A percentile compares a stretch with the other conserved stretches of the same genome.
Conservation (phyloP, 1,140 invertebrate genomes). For the Brachionus rotundiformis region DNA sequence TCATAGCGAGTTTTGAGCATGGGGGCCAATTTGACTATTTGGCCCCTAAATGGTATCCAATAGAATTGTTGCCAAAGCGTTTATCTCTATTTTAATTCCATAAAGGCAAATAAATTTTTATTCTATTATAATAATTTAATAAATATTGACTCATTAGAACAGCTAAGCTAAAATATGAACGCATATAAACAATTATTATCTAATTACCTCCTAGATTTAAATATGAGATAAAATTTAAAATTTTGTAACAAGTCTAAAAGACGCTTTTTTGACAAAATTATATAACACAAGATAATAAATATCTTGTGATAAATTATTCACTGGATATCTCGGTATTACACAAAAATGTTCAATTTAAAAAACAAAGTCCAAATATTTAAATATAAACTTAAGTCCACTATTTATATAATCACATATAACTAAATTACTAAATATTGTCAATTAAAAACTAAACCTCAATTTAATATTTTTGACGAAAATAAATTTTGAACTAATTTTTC, state of each 20-base stretch:
- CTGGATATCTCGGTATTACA: no score
- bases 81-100: not conserved
- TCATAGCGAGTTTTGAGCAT: not conserved
- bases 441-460: no score
- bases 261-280: no score
- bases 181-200: not conserved
- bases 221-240: not conserved
- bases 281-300: no score
- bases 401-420: no score
- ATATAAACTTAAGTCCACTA: no score
- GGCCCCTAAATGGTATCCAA: not conserved
- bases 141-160: not conserved
- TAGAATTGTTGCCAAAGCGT: not conserved
- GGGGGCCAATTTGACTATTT: not conserved
- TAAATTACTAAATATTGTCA: no score
- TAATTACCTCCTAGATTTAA: not conserved
- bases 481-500: no score
- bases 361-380: no score
- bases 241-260: not conserved
- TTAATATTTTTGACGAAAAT: no score
- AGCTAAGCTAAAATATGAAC: not conserved
- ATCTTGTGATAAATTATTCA: no score
- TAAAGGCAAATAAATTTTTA: not conserved
- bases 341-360: no score
- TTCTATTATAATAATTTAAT: constrained; percentile 10